phyloP scores from a whole-genome alignment of 2,888 invertebrate genomes.

The Strigamia maritima region DNA sequence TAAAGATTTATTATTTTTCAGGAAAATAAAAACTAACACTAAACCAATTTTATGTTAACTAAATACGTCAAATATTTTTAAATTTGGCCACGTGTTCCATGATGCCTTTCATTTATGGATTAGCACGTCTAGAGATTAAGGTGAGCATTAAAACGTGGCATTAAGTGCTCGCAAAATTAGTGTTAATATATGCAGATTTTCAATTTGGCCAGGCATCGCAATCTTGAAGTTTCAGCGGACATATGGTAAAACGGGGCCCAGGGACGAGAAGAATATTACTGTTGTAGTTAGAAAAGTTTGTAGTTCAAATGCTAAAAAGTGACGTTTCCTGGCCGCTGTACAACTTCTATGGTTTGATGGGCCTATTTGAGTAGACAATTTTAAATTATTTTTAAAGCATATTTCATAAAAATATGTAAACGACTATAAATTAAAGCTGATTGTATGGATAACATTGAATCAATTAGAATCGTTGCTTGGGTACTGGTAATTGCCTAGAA shows the following conservation, averaged over 20 bases:
- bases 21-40: not conserved
- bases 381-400: not conserved
- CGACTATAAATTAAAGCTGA: not conserved
- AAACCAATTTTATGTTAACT: conserved; percentile 24
- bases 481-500: not conserved
- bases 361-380: not conserved
- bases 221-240: too few relatives aligned
- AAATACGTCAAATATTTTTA: not conserved
- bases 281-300: too few relatives aligned
- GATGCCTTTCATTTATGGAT: conserved; percentile 25
- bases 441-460: not conserved
- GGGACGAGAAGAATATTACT: too few relatives aligned
- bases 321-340: not conserved
- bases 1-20: conserved; percentile 1
- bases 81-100: not conserved
- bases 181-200: not conserved
- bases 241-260: not conserved
- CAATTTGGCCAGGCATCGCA: not conserved
- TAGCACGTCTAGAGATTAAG: conserved; percentile 5
- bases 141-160: conserved; percentile 11
- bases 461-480: conserved; percentile 17
- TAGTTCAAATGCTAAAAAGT: not conserved
- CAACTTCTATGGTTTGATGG: too few relatives aligned
- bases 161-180: conserved; percentile 9
- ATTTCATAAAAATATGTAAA: not conserved